phyloP scores from a whole-genome alignment of 2,888 invertebrate genomes.

The Eugnorisma glareosa region DNA sequence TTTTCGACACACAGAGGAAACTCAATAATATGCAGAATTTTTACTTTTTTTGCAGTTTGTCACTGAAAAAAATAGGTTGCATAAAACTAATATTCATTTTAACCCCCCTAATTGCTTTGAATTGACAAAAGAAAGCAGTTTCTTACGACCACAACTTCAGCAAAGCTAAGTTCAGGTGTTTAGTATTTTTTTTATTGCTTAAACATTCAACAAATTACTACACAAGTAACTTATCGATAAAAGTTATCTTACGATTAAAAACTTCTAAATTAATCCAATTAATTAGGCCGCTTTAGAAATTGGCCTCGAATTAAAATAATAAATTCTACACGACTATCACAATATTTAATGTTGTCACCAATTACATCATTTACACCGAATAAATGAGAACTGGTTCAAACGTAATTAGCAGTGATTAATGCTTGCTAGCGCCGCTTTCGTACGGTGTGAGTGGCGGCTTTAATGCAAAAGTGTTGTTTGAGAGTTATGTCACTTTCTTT shows the following conservation, averaged over 20 bases:
- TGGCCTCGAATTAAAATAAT: conserved; percentile 44
- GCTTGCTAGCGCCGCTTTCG: conserved; percentile 23
- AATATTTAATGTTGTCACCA: conserved; percentile 53
- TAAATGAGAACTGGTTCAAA: conserved; percentile 57
- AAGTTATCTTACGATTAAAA: conserved; percentile 6
- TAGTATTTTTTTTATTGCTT: background rate
- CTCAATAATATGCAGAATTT: too few species aligned
- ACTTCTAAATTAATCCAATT: conserved; percentile 6
- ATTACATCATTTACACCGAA: conserved; percentile 55
- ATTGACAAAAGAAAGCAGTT: background rate
- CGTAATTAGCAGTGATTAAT: conserved; percentile 62
- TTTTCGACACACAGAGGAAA: too few species aligned
- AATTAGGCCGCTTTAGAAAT: conserved; percentile 57
- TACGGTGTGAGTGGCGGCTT: conserved; percentile 38
- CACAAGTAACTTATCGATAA: background rate
- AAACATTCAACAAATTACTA: background rate
- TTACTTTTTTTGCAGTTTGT: background rate
- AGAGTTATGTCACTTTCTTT: conserved; percentile 19
- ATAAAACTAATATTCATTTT: background rate
- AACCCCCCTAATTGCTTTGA: too few species aligned
- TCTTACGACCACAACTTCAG: background rate
- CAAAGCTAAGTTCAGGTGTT: background rate
- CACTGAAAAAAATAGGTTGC: background rate
- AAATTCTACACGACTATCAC: conserved; percentile 35
- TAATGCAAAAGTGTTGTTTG: conserved; percentile 48